Evolutionary conservation across 2,797 vertebrate species (phyloP).

Genomic region (Miopithecus talapoin): DNA sequence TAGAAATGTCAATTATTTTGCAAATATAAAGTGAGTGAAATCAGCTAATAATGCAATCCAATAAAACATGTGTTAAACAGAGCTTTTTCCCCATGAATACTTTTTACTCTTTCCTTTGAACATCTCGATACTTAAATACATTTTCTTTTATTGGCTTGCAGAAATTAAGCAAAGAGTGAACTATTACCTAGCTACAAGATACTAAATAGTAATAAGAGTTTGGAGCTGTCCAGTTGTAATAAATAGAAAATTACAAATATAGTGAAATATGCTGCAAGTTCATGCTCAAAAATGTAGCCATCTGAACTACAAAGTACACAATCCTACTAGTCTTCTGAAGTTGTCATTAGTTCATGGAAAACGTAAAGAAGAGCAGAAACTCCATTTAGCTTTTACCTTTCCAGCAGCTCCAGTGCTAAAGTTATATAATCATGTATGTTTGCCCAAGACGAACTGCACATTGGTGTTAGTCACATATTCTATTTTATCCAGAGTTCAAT

Average conservation of each 20-base stretch:
- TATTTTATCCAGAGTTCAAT: slow-evolving; percentile 64
- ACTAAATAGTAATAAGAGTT: neutral
- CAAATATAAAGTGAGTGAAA: neutral
- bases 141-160: neutral
- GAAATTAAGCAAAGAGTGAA: neutral
- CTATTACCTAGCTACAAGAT: neutral
- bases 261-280: neutral
- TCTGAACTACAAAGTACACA: neutral
- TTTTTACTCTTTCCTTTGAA: neutral
- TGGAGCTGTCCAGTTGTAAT: neutral
- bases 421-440: slow-evolving; percentile 65
- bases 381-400: neutral
- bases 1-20: neutral
- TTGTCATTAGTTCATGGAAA: neutral
- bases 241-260: neutral
- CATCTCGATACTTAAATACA: neutral
- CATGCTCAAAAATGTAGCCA: neutral
- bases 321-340: neutral
- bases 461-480: slow-evolving; percentile 71
- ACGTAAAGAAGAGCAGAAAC: neutral
- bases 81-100: neutral
- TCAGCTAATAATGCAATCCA: neutral
- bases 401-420: neutral
- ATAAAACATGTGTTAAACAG: neutral
- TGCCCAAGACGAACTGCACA: slow-evolving; percentile 71